Base-by-base conservation (phyloP, 2,797 vertebrate species). In the Zonotrichia albicollis region DNA sequence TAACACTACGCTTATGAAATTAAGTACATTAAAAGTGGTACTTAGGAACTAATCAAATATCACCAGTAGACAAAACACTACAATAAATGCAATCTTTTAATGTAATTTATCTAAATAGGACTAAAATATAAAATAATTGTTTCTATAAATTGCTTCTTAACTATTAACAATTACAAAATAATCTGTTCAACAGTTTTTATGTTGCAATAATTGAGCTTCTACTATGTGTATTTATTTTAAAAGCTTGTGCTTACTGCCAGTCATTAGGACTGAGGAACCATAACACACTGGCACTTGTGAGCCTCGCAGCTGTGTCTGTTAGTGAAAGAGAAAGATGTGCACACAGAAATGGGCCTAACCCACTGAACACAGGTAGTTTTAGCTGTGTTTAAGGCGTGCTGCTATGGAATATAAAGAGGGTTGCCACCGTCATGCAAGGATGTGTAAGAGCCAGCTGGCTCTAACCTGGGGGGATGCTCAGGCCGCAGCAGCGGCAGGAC, bases 191-290 rank as follows among this genome's bases (percentile, higher is more conserved):
- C n/a, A n/a, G 36, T 13, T 12, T 48, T 8, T 27, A 34, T 9
- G 17, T 9, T 79, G 32, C 19, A 65, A 62, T 55, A 78, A 60
- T 0, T 65, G 50, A 84, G 71, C 17, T 75, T 30, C 21, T 5
- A 65, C 0, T 5, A 67, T 0, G 0, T 6, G 11, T 2, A 9
- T 12, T 13, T 50, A 40, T 53, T 87, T 62, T 10, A 38, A 64
- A 45, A 92, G 34, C 32, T 32, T 2, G 0, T 57, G 67, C 29
- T 80, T 40, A n/a, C 19, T 71, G 62, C 46, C 22, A 30, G 22
- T 40, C 45, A 23, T 3, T 16, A 65, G 34, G 34, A 53, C 34
- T 8, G 25, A 55, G 34, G 27, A 87, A 53, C 48, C 16, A 11
- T 32, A 64, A 73, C 13, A 17, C 36, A 5, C 0, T 9, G 29